Conservation (phyloP, 2,888 invertebrate genomes). For the Ophion slaviceki region DNA sequence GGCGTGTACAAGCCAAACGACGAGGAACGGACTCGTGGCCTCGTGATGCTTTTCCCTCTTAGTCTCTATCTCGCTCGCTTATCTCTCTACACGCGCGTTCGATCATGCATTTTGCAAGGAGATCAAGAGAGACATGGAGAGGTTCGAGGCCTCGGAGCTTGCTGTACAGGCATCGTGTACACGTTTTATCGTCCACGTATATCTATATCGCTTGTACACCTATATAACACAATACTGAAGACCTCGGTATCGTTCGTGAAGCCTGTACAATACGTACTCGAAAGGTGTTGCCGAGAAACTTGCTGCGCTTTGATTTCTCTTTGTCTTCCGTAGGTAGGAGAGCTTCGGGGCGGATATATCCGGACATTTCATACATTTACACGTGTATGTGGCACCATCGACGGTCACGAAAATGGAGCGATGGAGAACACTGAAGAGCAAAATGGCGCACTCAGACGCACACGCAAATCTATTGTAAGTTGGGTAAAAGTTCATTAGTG, state of each 20-base stretch:
- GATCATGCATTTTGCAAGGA: conserved; percentile 72
- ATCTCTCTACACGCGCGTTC: conserved; percentile 69
- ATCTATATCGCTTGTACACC: neutral
- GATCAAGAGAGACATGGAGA: conserved; percentile 41
- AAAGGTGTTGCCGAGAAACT: conserved; percentile 60
- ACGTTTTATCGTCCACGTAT: conserved; percentile 8
- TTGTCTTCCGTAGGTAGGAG: conserved; percentile 54
- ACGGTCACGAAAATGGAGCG: conserved; percentile 42
- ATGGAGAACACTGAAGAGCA: conserved; percentile 28
- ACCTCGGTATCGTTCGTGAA: conserved; percentile 27
- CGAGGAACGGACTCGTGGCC: conserved; percentile 39
- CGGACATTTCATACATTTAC: conserved; percentile 32
- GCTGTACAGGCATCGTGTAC: conserved; percentile 4
- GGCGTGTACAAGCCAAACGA: conserved; percentile 52
- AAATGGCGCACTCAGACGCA: conserved; percentile 1
- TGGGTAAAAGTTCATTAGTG: conserved; percentile 15
- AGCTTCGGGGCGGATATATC: conserved; percentile 30
- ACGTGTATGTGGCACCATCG: conserved; percentile 43
- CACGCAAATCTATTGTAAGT: conserved; percentile 6
- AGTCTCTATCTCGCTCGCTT: conserved; percentile 35
- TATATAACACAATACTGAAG: conserved; percentile 27
- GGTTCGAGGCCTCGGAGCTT: conserved; percentile 42
- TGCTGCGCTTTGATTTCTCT: conserved; percentile 74
- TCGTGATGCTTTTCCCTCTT: conserved; percentile 17
- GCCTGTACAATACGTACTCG: conserved; percentile 54